These are phyloP conservation scores for Reinhardtius hippoglossoides DNA, from an alignment of 2,113 vertebrate species.

Conservation along the genomic window DNA sequence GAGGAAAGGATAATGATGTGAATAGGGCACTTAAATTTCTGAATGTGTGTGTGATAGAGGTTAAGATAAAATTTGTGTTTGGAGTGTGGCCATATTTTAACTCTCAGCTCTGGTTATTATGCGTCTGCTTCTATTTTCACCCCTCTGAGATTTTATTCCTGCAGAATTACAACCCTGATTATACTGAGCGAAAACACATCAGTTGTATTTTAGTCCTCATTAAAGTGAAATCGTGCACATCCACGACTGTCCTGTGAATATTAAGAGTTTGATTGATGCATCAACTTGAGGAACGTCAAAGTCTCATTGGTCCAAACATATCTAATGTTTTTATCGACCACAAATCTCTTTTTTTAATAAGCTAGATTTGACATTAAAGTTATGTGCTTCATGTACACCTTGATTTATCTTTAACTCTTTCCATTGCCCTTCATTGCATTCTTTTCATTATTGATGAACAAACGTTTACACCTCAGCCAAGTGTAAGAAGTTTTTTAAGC, in stretches of 20 bases:
- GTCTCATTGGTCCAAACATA: too few species aligned
- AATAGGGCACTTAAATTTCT: slow-evolving; percentile 13
- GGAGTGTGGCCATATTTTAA: background rate
- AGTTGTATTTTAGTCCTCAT: background rate
- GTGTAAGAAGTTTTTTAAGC: too few species aligned
- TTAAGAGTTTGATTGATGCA: background rate
- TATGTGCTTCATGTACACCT: too few species aligned
- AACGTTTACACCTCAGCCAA: too few species aligned
- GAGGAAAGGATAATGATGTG: slow-evolving; percentile 21
- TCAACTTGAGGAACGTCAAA: background rate
- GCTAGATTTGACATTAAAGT: too few species aligned
- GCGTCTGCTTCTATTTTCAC: background rate
- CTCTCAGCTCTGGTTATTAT: background rate
- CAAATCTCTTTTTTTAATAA: too few species aligned
- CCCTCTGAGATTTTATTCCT: background rate
- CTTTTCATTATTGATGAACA: too few species aligned
- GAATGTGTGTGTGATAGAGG: background rate
- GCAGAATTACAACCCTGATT: background rate
- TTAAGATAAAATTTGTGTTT: slow-evolving; percentile 12
- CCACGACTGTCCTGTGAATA: background rate
- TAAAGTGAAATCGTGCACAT: background rate
- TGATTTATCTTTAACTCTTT: background rate
- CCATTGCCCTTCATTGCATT: background rate
- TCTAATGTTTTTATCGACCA: too few species aligned
- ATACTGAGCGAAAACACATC: background rate